phyloP scores from a whole-genome alignment of 2,888 invertebrate genomes.

The Cephus rjabovi region DNA sequence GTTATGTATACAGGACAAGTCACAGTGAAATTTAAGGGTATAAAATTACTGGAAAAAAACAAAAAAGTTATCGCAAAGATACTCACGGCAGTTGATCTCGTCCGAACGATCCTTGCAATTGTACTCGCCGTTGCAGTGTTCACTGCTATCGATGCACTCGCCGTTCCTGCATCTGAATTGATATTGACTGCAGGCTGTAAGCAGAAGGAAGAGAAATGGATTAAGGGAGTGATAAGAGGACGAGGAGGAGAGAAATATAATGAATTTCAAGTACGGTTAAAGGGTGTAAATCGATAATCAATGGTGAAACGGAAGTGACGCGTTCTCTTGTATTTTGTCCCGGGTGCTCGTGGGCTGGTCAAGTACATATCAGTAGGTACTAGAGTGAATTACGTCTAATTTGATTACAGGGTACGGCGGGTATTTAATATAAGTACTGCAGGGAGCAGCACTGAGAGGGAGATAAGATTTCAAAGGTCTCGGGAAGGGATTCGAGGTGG shows the following conservation, averaged over 20 bases:
- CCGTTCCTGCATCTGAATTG: conserved; percentile 75
- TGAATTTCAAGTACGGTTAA: not conserved
- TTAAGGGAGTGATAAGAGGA: not conserved
- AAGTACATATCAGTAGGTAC: conserved; percentile 3
- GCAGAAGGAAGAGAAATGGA: not conserved
- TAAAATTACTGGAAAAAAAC: not conserved
- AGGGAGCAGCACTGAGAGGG: conserved; percentile 10
- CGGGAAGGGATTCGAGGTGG: not conserved
- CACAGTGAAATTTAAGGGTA: not conserved
- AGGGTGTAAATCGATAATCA: not conserved
- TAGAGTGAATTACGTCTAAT: conserved; percentile 36
- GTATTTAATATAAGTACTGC: conserved; percentile 54
- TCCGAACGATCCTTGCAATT: conserved; percentile 75
- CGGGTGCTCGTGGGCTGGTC: not conserved
- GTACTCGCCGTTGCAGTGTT: conserved; percentile 68
- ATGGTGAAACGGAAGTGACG: not conserved
- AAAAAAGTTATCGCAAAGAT: conserved; percentile 8
- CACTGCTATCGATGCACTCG: conserved; percentile 70
- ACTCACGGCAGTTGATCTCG: conserved; percentile 74
- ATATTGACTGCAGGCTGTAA: conserved; percentile 68
- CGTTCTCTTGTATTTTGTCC: not conserved
- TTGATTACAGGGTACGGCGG: conserved; percentile 30
- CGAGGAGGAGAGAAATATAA: not conserved
- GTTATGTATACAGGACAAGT: not conserved
- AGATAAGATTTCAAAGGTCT: conserved; percentile 6